Evolutionary conservation across 2,888 invertebrate species (phyloP), one percentile per base, ranked within the genome.

Genomic region (Drosophila mulleri): DNA sequence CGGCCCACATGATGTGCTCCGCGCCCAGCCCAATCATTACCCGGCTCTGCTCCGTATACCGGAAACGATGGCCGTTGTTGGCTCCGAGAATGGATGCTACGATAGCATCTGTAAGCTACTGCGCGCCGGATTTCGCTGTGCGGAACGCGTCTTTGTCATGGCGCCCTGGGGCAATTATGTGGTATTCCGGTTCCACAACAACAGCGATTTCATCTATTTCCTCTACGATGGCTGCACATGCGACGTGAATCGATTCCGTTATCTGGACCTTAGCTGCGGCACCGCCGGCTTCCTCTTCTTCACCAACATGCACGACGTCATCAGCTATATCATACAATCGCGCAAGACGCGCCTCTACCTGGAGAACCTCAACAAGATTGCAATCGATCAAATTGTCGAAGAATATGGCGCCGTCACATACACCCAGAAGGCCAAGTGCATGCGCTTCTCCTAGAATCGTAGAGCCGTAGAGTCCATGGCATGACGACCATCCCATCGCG

Each of bases 121-220:
- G 2, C 76, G 83, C 5, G 79, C 29, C 81, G 83, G 72, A 88
- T 89, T 92, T 67, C 90, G 89, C 39, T 91, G 90, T 72, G 88
- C 92, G 12, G 91, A 92, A 78, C 90, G 92, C 32, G 85, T 91
- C 35, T 82, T 92, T 26, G 82, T 85, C 0, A 91, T 92, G 92
- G 91, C 92, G 1, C 92, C 92, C 2, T 92, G 92, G 91, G 92
- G 92, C 65, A 92, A 92, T 44, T 92, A 92, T 65, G 91, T 92
- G 2, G 86, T 89, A 2, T 92, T 92, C 48, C 90, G 88, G 6
- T 87, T 81, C 54, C 80, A 82, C 52, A 82, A 80, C 20, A 80
- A 77, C 35, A 75, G 66, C 1, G 83, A 82, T 42, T 81, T 83
- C 60, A 83, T 79, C 3, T 92, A 88, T 69, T 91, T 90, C 53